Conservation (phyloP, 2,888 invertebrate species). For the Arrhopalites spinosus region DNA sequence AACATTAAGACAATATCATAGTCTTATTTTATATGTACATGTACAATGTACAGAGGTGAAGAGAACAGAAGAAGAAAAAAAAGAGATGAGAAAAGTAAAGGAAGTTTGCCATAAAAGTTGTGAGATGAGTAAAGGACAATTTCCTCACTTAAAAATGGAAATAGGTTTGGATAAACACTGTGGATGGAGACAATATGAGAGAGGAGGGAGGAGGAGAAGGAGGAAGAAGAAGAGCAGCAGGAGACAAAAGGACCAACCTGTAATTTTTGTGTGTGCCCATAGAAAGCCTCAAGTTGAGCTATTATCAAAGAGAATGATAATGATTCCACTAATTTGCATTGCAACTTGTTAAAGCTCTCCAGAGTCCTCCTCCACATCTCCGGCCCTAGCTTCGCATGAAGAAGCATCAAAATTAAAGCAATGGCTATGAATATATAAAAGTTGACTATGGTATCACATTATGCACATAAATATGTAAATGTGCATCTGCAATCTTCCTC, state of each 20-base stretch:
- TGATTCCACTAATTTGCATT: conserved; percentile 53
- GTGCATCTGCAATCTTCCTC: conserved; percentile 7
- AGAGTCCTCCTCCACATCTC: neutral
- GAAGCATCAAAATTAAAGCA: conserved; percentile 5
- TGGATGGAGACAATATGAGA: neutral
- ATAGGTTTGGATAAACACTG: too few relatives aligned
- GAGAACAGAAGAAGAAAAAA: too few relatives aligned
- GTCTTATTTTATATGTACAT: too few relatives aligned
- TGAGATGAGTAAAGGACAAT: too few relatives aligned
- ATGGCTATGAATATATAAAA: conserved; percentile 7
- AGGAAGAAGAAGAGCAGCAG: neutral
- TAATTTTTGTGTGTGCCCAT: neutral
- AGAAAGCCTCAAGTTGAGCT: conserved; percentile 15
- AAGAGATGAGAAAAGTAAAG: neutral
- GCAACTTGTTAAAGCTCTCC: conserved; percentile 43
- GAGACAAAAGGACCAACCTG: conserved; percentile 4
- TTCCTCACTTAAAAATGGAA: too few relatives aligned
- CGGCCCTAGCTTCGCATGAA: neutral
- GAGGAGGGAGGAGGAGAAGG: neutral
- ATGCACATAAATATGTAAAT: conserved; percentile 7
- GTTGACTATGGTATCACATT: neutral
- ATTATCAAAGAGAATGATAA: conserved; percentile 43
- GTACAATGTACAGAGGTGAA: too few relatives aligned
- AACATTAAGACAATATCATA: neutral
- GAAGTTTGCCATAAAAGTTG: too few relatives aligned